Base-by-base conservation (phyloP, 2,113 vertebrate genomes). In the Prunella fulvescens region DNA sequence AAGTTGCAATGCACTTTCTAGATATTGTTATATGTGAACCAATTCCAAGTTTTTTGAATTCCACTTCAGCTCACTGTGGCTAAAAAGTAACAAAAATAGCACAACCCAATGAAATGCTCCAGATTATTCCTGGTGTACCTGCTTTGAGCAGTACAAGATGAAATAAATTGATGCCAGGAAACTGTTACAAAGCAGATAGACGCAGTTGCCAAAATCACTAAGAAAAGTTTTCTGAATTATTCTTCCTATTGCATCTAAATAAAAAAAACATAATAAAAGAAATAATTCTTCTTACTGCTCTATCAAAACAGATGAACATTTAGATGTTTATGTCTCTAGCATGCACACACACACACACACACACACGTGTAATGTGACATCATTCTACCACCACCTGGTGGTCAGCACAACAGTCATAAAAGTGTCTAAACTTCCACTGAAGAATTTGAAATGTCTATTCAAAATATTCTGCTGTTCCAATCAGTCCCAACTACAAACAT, bases 341-440 rank as follows among this genome's bases (percentile, higher is more conserved):
- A 51, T 15, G 44, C 1, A 37, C 18, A 64, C 5, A 33, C 6
- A 51, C 15, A 50, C 2, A 44, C 17, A 56, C 3, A 35, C 6
- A 28, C 6, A 65, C 5, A n/a, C 3, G 2, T 1, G n/a, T 12
- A 74, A 33, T 71, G 45, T 42, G n/a, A 70, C 53, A 72, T 73
- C 53, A 51, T 79, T 76, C 67, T 85, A 89, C 84, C 40, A 74
- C 97, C 96, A 97, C 42, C 96, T 97, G 51, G 74, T 93, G 97
- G 96, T 56, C 71, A 93, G 11, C 35, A 23, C 1, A 81, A 40
- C 31, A 87, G 7, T 6, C 31, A 64, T 0, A 51, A 14, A 53
- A 73, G 4, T 7, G 1, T 31, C 81, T 82, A 19, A 72, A 87
- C 10, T 25, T 61, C 26, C 16, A 17, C 31, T 45, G 53, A 25